Base-by-base conservation (phyloP, 2,113 vertebrate species). In the Oryctolagus cuniculus region DNA sequence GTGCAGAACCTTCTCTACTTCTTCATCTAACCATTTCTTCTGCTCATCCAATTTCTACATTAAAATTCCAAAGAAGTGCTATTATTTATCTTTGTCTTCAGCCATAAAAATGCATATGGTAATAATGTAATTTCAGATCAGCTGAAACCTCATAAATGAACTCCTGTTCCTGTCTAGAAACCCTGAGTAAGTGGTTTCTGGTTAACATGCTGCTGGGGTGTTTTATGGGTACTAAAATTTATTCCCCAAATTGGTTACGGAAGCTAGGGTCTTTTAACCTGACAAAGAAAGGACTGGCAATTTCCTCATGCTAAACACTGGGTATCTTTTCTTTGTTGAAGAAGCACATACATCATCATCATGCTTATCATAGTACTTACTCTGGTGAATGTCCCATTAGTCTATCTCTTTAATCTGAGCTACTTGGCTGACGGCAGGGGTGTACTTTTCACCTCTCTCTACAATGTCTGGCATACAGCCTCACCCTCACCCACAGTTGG, bases 1-100 rank as follows among this genome's bases (percentile, higher is more conserved):
- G 92, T 98, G 98, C 86, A 99, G 97, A 96, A 99, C 98, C 94
- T 96, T 98, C 96, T 99, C 99, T 87, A 99, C 98, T 97, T 99
- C 99, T 97, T 99, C 98, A 97, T 99, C 99, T 93, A 99, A 96
- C 99, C 99, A 99, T 96, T 97, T 98, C 96, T 97, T 98, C 97
- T 98, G 93, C 49, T 98, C 98, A 98, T 99, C 97, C 90, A 98
- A 89, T 93, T 96, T 98, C 97, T 98, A 25, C 16, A 98, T 96
- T 93, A 95, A 93, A 94, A 98, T 96, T 73, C 10, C 49, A 96
- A 80, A 97, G 11, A 96, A 81, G 29, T n/a, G 12, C 69, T 80
- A 91, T 49, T 38, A 92, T 49, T 95, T 96, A 53, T 53, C 96
- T 44, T 88, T 88, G 87, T 49, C 36, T 89, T 87, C 70, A 92